phyloP scores from a whole-genome alignment of 1,140 invertebrate species.

The Drosophila bocqueti region DNA sequence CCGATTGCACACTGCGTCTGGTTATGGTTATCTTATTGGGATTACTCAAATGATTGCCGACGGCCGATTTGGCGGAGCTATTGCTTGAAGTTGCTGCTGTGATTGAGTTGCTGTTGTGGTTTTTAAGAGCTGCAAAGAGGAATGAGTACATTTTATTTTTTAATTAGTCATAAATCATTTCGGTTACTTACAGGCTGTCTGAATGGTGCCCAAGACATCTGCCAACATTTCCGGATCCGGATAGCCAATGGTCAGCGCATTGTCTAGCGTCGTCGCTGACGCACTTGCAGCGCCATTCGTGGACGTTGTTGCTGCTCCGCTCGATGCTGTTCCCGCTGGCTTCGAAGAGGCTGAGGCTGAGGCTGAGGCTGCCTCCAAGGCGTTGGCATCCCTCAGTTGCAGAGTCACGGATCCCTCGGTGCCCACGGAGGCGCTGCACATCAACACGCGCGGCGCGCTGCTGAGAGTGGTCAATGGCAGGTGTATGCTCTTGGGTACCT shows the following conservation, averaged over 20 bases:
- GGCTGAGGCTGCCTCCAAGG: conserved; percentile 67
- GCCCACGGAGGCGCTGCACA: conserved; percentile 87
- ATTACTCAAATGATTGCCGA: conserved; percentile 53
- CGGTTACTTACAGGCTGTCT: conserved; percentile 83
- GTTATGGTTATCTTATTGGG: conserved; percentile 78
- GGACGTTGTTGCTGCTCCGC: conserved; percentile 43
- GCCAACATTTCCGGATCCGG: conserved; percentile 86
- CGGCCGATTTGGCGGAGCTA: conserved; percentile 46
- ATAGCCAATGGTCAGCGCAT: conserved; percentile 86
- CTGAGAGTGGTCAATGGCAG: conserved; percentile 86
- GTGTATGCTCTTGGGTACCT: conserved; percentile 85
- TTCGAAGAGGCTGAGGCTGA: conserved; percentile 21
- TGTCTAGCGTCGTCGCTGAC: conserved; percentile 81
- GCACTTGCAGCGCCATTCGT: conserved; percentile 60
- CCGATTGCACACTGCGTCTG: conserved; percentile 70
- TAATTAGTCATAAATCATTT: not conserved
- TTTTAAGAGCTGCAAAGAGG: conserved; percentile 72
- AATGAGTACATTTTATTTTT: not conserved
- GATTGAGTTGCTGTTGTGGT: conserved; percentile 54
- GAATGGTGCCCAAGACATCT: conserved; percentile 84
- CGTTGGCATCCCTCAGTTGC: conserved; percentile 86
- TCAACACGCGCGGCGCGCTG: conserved; percentile 86
- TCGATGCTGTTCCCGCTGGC: conserved; percentile 14
- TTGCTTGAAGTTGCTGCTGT: conserved; percentile 56
- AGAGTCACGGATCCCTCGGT: conserved; percentile 86